Evolutionary conservation across 2,888 invertebrate species (phyloP).

Genomic region (Uropetala carovei): DNA sequence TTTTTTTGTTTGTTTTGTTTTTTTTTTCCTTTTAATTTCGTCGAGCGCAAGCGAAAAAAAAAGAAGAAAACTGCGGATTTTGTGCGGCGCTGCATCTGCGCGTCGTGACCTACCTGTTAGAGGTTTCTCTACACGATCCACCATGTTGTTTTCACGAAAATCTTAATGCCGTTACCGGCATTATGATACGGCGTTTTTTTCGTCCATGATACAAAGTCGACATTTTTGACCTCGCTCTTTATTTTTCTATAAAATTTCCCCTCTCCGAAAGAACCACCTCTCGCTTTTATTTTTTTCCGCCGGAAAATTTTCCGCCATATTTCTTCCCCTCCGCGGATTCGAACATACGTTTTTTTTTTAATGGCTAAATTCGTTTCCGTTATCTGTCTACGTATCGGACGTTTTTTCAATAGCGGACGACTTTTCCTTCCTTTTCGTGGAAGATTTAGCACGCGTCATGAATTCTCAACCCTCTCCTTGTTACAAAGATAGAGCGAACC

Average conservation of each 20-base stretch:
- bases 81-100: neutral
- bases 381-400: neutral
- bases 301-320: neutral
- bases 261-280: too few relatives aligned
- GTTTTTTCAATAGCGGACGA: neutral
- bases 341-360: too few relatives aligned
- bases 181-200: neutral
- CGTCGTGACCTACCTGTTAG: constrained; percentile 25
- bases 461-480: neutral
- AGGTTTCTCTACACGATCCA: neutral
- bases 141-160: neutral
- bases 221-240: neutral
- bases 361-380: neutral
- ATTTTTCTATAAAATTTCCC: too few relatives aligned
- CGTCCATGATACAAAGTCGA: neutral
- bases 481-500: neutral
- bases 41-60: neutral
- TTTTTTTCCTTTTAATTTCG: neutral
- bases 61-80: neutral
- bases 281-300: too few relatives aligned
- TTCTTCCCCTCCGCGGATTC: neutral
- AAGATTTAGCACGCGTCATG: neutral
- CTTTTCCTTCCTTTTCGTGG: neutral
- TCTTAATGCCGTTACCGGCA: neutral
- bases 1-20: constrained; percentile 3